Conservation (phyloP, 2,113 vertebrate genomes). For the Microcebus jonahi region DNA sequence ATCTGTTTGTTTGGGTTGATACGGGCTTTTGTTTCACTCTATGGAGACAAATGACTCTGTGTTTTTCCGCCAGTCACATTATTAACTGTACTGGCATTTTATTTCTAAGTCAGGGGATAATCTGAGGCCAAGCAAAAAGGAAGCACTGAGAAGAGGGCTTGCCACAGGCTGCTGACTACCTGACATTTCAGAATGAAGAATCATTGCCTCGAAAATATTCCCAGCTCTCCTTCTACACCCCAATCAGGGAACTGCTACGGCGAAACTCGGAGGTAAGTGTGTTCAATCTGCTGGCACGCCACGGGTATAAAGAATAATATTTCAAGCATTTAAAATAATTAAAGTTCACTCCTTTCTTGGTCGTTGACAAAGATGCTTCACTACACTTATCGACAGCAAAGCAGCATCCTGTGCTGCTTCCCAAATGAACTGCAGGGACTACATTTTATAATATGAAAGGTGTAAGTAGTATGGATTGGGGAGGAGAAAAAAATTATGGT, state of each 20-base stretch:
- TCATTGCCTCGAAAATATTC: conserved; percentile 35
- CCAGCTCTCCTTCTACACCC: not conserved
- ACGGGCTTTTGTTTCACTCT: conserved; percentile 33
- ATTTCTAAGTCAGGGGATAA: conserved; percentile 62
- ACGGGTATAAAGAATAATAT: not conserved
- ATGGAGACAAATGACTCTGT: conserved; percentile 63
- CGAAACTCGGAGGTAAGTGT: conserved; percentile 3
- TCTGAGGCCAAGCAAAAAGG: conserved; percentile 61
- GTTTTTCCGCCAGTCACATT: conserved; percentile 25
- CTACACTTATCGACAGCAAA: not conserved
- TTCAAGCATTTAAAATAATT: not conserved
- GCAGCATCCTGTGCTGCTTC: not conserved
- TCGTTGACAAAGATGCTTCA: not conserved
- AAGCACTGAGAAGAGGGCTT: conserved; percentile 30
- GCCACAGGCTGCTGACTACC: conserved; percentile 49
- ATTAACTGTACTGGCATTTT: conserved; percentile 69
- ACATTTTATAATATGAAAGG: not conserved
- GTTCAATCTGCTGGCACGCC: not conserved
- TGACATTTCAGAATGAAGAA: conserved; percentile 75
- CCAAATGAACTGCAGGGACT: not conserved
- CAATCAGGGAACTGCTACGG: not conserved
- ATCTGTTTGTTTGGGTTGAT: conserved; percentile 58
- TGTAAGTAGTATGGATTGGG: not conserved
- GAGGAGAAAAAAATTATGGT: not conserved
- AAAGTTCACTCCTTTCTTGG: not conserved